These are phyloP conservation scores for Cotesia vestalis DNA, from an alignment of 1,140 invertebrate species.

Conservation along the genomic window DNA sequence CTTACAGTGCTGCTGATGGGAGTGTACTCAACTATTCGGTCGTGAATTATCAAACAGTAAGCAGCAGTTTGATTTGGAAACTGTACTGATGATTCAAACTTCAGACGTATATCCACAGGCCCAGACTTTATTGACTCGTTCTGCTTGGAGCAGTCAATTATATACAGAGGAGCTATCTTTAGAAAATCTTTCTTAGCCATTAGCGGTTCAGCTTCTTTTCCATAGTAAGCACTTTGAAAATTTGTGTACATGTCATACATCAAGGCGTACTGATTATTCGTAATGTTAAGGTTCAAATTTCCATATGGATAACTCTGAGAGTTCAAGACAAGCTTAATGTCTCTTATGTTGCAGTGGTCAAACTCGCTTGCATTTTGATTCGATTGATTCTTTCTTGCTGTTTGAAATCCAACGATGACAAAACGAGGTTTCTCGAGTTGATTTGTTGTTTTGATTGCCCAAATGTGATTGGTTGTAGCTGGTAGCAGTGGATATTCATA, in stretches of 20 bases:
- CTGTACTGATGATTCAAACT: too few relatives aligned
- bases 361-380: neutral
- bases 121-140: too few relatives aligned
- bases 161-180: neutral
- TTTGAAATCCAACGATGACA: neutral
- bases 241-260: neutral
- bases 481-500: conserved; percentile 38
- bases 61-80: too few relatives aligned
- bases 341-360: conserved; percentile 29
- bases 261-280: neutral
- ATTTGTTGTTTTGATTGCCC: too few relatives aligned
- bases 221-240: neutral
- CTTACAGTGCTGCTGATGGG: too few relatives aligned
- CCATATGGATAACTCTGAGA: neutral
- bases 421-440: too few relatives aligned
- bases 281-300: neutral
- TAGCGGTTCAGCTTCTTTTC: neutral
- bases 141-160: too few relatives aligned
- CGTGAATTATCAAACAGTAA: too few relatives aligned
- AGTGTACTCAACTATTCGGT: too few relatives aligned
- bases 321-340: conserved; percentile 30
- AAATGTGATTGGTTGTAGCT: too few relatives aligned
- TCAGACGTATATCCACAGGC: too few relatives aligned
- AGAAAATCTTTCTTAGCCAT: neutral
- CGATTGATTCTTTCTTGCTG: neutral